These are phyloP conservation scores for Amphiprion clarkii DNA, from an alignment of 2,797 vertebrate genomes.

Conservation along the genomic window DNA sequence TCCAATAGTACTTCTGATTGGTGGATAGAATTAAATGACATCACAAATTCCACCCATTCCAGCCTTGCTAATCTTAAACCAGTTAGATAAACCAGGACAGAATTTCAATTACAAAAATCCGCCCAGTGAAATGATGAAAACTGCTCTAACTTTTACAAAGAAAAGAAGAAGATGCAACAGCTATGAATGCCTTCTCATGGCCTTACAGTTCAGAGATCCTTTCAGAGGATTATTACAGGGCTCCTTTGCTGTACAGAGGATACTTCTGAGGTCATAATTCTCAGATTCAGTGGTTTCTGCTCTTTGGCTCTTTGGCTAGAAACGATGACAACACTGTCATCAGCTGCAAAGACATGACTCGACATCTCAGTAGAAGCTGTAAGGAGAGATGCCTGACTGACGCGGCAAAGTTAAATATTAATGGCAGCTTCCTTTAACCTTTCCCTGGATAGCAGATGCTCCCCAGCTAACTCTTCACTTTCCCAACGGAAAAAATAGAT, in stretches of 20 bases:
- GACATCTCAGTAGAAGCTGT: constrained; percentile 62
- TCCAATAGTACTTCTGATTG: background rate
- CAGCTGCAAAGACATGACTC: constrained; percentile 56
- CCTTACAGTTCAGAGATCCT: constrained; percentile 1
- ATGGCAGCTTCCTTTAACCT: constrained; percentile 68
- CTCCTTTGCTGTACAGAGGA: background rate
- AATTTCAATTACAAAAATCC: background rate
- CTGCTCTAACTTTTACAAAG: no score
- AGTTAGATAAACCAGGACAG: no score
- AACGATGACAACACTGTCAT: constrained; percentile 52
- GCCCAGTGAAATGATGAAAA: background rate
- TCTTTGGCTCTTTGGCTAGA: constrained; percentile 16
- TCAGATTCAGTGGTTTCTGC: constrained; percentile 30
- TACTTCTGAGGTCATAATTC: constrained; percentile 11
- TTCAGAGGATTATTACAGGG: background rate
- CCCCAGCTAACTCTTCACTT: constrained; percentile 2
- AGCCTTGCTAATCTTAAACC: background rate
- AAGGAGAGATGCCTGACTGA: constrained; percentile 70
- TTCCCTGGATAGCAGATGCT: constrained; percentile 21
- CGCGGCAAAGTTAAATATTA: constrained; percentile 82
- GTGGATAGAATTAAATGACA: background rate
- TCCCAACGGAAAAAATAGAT: constrained; percentile 8
- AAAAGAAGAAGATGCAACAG: background rate
- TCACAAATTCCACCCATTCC: background rate
- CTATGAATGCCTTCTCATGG: no score